These are phyloP conservation scores for Sebastes kiyomatsui DNA, from an alignment of 2,797 vertebrate species.

Conservation along the genomic window DNA sequence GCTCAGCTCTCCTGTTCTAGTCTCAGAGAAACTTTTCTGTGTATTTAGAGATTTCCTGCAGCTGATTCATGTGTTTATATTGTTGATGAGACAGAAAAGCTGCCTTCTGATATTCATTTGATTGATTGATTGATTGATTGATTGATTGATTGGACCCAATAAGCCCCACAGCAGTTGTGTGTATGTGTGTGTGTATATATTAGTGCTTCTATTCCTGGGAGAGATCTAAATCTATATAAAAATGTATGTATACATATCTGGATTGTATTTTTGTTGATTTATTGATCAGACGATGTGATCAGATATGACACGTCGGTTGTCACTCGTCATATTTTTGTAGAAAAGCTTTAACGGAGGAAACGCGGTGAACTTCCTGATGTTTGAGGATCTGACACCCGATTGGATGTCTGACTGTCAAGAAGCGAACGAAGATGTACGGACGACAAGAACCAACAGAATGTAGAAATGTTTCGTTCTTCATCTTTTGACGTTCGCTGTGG, in stretches of 20 bases:
- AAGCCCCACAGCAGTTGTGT: conserved; percentile 34
- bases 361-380: conserved; percentile 30
- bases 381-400: conserved; percentile 28
- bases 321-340: conserved; percentile 76
- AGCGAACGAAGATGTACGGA: neutral
- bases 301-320: neutral
- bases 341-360: conserved; percentile 57
- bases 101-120: conserved; percentile 21
- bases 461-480: conserved; percentile 43
- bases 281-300: conserved; percentile 42
- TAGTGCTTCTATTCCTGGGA: conserved; percentile 58
- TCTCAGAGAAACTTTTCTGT: neutral
- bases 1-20: neutral
- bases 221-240: conserved; percentile 58
- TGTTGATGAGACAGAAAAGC: conserved; percentile 25
- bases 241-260: conserved; percentile 58
- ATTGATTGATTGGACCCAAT: conserved; percentile 14
- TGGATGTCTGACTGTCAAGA: conserved; percentile 10
- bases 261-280: conserved; percentile 71
- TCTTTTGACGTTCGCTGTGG: conserved; percentile 48
- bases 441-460: conserved; percentile 45
- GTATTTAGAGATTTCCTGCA: neutral
- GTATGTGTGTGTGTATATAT: conserved; percentile 47
- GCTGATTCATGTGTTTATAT: conserved; percentile 32
- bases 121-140: neutral